A percentile compares a stretch with the other conserved stretches of the same genome.
Evolutionary conservation across 2,797 vertebrate species (phyloP).

Genomic region (Rhincodon typus): DNA sequence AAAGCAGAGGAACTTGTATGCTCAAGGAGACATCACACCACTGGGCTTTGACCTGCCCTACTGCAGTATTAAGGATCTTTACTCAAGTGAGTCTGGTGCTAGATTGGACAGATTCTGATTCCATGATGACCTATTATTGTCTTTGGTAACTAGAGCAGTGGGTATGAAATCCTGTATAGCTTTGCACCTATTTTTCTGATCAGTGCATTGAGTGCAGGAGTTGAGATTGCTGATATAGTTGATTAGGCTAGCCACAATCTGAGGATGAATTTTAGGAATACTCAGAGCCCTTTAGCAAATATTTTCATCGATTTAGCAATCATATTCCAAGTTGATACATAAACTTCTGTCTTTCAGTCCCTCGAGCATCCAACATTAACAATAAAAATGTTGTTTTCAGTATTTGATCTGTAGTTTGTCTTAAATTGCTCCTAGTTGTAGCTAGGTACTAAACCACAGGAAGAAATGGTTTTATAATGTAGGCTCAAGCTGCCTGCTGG

Average conservation of each 20-base stretch:
- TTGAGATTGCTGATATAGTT: not conserved
- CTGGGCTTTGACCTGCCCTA: conserved; percentile 32
- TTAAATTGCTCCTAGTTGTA: not conserved
- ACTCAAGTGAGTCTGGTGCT: conserved; percentile 13
- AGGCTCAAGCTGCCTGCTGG: not conserved
- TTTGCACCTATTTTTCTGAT: not conserved
- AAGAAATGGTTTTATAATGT: not conserved
- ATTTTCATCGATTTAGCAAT: not conserved
- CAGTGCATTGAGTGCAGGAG: not conserved
- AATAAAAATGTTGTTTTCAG: not conserved
- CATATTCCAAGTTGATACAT: not conserved
- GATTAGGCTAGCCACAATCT: not conserved
- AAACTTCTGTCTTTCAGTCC: not conserved
- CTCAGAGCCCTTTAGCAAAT: not conserved
- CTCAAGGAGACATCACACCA: conserved; percentile 29
- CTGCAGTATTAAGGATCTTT: conserved; percentile 36
- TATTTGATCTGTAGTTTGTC: not conserved
- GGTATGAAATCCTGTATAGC: not conserved
- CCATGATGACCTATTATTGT: not conserved
- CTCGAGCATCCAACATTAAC: not conserved
- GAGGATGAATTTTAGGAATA: not conserved
- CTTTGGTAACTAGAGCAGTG: not conserved
- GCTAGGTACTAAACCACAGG: not conserved
- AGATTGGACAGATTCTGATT: not conserved
- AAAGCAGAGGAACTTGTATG: conserved; percentile 33